These are phyloP conservation scores for Phengaris alcon DNA, from an alignment of 2,888 invertebrate genomes.

Conservation along the genomic window DNA sequence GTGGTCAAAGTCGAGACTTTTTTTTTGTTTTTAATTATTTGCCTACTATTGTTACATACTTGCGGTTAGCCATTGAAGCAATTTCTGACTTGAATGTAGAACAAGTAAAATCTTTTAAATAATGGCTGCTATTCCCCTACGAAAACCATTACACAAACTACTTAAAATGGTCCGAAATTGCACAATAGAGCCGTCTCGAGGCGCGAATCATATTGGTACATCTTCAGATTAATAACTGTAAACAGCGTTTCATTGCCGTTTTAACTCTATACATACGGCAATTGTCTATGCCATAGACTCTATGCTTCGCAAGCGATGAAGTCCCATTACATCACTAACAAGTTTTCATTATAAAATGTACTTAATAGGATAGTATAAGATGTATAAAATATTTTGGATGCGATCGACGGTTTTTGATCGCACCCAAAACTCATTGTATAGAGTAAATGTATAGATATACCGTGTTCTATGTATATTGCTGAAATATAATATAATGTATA, in stretches of 20 bases:
- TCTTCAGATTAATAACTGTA: too few relatives aligned
- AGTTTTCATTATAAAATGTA: background rate
- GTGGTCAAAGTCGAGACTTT: constrained; percentile 8
- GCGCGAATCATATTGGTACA: too few relatives aligned
- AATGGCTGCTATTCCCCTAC: background rate
- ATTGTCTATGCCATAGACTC: background rate
- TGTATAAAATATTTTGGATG: constrained; percentile 60
- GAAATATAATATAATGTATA: constrained; percentile 42
- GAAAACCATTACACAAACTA: background rate
- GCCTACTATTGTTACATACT: background rate
- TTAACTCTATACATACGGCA: background rate
- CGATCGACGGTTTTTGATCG: constrained; percentile 72
- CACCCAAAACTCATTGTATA: constrained; percentile 55
- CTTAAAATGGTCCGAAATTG: background rate
- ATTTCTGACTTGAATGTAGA: constrained; percentile 1
- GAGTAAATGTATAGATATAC: constrained; percentile 42
- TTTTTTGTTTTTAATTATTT: background rate
- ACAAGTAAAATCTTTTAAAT: background rate
- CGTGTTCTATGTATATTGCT: constrained; percentile 54
- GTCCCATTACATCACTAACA: background rate
- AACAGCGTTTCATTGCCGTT: too few relatives aligned
- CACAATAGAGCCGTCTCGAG: background rate
- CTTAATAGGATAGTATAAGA: background rate
- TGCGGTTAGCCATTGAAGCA: background rate
- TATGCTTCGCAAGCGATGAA: background rate